Evolutionary conservation across 2,888 invertebrate species (phyloP), one percentile per base, ranked within the genome.

Genomic region (Ceriagrion tenellum): DNA sequence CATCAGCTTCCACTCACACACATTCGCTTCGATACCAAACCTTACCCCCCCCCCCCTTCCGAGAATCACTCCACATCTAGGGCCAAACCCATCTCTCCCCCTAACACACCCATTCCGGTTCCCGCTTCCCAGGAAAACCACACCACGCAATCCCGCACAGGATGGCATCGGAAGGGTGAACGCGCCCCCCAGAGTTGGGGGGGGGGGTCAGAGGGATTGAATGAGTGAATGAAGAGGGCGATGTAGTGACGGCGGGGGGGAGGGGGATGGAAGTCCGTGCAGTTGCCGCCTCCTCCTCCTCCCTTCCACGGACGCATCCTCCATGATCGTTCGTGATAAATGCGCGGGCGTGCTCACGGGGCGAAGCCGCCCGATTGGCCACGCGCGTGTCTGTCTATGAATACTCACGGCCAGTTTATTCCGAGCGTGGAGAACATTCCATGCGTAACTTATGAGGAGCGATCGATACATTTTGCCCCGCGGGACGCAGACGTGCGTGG

Each of bases 321-420:
- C 69, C 93, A n/a, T 74, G 74, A 93, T 74, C 93, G 69, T 63
- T 93, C n/a, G 69, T 93, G 69, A 93, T 74, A 74, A 93, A 93
- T 93, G 93, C 74, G 74, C 47, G 69, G 26, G 63, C 47, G 81
- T 30, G 81, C 30, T 12, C 35, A 2, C 81, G 16, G 26, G 69
- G n/a, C 47, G 12, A 13, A 69, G 74, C 35, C 35, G 16, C 35
- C 13, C 35, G 81, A 30, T 3, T 13, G 81, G 16, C 35, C 74
- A 4, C 20, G 63, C 40, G 69, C 12, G 47, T 69, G 93, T 89
- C 26, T 55, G 89, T 74, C 69, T 55, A 47, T 93, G 93, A 69
- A 47, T 81, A 35, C 81, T 81, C 18, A 35, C 81, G 81, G 30
- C 12, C 81, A 35, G 81, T 81, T 81, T 81, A 81, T 81, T 81